These are phyloP conservation scores for Baryphthengus martii DNA, from an alignment of 2,113 vertebrate genomes.

Conservation along the genomic window DNA sequence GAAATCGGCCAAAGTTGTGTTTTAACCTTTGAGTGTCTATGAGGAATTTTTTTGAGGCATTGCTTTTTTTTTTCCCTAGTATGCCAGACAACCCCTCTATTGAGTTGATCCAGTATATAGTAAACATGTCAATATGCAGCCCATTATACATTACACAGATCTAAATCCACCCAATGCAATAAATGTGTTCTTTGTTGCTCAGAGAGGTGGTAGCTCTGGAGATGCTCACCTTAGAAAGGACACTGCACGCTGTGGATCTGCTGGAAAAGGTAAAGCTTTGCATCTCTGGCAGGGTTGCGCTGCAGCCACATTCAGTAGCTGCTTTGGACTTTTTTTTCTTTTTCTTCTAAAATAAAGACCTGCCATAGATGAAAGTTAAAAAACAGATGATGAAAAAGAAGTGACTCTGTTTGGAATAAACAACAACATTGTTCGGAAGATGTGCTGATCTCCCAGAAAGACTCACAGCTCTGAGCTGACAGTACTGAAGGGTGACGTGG, in stretches of 20 bases:
- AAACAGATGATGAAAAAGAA: constrained; percentile 9
- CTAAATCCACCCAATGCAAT: neutral
- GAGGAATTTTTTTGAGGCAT: neutral
- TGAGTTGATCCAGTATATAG: neutral
- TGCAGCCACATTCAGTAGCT: neutral
- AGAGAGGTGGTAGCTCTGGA: neutral
- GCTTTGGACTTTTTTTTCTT: neutral
- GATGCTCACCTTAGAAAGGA: neutral
- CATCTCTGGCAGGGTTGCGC: too few species aligned
- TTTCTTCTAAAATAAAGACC: neutral
- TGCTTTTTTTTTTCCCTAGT: neutral
- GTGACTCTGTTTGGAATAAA: constrained; percentile 12
- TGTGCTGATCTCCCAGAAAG: neutral
- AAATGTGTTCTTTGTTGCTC: neutral
- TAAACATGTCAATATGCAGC: neutral
- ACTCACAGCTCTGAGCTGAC: neutral
- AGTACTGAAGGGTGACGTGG: neutral
- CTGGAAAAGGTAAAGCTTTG: too few species aligned
- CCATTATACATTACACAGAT: neutral
- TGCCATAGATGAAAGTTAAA: constrained; percentile 10
- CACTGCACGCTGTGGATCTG: neutral
- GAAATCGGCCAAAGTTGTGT: neutral
- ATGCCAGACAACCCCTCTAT: neutral
- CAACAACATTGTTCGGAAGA: neutral
- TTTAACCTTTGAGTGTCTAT: neutral